Conservation (phyloP, 1,140 invertebrate genomes). For the Brachionus manjavacas region DNA sequence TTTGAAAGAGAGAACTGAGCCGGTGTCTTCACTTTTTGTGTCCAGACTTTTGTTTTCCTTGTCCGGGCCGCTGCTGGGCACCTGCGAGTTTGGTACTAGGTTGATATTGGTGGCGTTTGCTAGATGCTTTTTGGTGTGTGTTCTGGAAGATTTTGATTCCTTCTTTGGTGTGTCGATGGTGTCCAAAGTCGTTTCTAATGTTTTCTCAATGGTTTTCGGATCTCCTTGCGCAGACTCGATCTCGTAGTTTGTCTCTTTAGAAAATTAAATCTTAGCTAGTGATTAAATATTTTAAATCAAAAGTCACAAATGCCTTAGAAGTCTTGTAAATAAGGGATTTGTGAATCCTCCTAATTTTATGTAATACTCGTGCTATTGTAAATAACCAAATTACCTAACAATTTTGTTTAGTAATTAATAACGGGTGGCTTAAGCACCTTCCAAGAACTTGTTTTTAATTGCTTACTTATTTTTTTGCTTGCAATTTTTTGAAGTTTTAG, state of each 20-base stretch:
- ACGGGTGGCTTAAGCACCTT: background rate
- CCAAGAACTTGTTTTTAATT: background rate
- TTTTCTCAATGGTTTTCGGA: no score
- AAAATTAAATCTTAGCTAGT: background rate
- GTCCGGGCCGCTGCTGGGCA: background rate
- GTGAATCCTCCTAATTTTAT: background rate
- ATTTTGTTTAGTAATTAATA: background rate
- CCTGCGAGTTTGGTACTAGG: background rate
- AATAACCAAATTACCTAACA: background rate
- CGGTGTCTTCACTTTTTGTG: background rate
- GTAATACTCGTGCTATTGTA: background rate
- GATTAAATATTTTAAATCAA: background rate
- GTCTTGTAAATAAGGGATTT: background rate
- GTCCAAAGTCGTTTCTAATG: background rate
- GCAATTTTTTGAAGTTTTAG: background rate
- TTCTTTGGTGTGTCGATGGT: background rate
- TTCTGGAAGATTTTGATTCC: background rate
- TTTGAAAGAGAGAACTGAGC: background rate
- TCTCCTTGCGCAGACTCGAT: background rate
- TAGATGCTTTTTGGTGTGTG: background rate
- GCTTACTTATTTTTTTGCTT: background rate
- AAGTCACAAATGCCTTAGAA: background rate
- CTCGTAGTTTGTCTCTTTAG: background rate
- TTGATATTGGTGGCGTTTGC: conserved; percentile 4
- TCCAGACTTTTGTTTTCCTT: conserved; percentile 23